Conservation (phyloP, 2,113 vertebrate genomes). For the Sminthopsis crassicaudata region DNA sequence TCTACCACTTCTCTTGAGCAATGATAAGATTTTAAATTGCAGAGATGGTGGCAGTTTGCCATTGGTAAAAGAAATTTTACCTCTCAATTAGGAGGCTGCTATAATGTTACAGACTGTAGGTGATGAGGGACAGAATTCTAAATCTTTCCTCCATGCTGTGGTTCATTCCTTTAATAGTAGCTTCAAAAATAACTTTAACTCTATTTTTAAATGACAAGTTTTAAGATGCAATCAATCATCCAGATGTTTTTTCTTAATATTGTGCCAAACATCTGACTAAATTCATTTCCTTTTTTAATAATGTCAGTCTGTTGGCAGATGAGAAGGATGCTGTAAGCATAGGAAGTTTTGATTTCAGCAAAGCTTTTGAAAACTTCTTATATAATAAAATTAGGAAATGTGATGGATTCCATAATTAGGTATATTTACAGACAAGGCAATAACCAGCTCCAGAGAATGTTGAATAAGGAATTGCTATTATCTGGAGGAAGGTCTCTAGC, state of each 20-base stretch:
- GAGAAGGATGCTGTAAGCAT: neutral
- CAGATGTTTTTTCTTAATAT: neutral
- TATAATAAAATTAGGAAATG: neutral
- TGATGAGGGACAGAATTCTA: neutral
- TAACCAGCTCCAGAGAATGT: neutral
- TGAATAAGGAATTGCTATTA: neutral
- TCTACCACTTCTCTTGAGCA: no score
- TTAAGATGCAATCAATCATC: neutral
- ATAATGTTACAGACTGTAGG: neutral
- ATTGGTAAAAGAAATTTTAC: neutral
- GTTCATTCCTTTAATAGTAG: neutral
- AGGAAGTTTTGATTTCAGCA: constrained; percentile 9
- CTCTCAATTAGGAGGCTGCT: neutral
- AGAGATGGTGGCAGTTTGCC: neutral
- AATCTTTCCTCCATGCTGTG: neutral
- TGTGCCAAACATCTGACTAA: constrained; percentile 9
- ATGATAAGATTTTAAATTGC: neutral
- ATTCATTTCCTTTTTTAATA: constrained; percentile 21
- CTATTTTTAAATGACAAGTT: constrained; percentile 24
- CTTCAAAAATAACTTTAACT: neutral
- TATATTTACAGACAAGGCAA: neutral
- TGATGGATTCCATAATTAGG: neutral
- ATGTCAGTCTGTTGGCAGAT: constrained; percentile 5
- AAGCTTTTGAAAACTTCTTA: constrained; percentile 13
- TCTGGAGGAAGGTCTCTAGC: neutral